phyloP scores from a whole-genome alignment of 2,888 invertebrate genomes.

The Thymelicus acteon region DNA sequence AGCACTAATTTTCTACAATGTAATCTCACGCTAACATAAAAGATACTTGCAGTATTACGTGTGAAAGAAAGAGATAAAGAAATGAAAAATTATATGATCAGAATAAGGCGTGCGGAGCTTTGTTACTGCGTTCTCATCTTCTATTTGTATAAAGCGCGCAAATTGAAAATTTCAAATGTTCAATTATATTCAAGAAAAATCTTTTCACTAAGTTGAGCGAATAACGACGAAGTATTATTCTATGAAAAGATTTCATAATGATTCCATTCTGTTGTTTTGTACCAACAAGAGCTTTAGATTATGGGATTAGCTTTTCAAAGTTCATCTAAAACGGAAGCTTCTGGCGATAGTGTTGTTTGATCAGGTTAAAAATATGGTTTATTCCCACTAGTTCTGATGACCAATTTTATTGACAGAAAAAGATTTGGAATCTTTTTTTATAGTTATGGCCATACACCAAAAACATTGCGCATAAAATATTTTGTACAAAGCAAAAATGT shows the following conservation, averaged over 20 bases:
- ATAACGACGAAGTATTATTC: conserved; percentile 33
- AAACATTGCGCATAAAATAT: too few relatives aligned
- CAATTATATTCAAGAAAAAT: conserved; percentile 34
- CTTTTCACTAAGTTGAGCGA: conserved; percentile 33
- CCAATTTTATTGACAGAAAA: too few relatives aligned
- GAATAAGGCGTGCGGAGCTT: conserved; percentile 54
- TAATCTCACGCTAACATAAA: conserved; percentile 43
- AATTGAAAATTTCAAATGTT: conserved; percentile 40
- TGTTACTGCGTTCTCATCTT: conserved; percentile 39
- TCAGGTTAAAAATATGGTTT: too few relatives aligned
- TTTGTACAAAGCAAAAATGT: too few relatives aligned
- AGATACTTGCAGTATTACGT: conserved; percentile 40
- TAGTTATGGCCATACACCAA: too few relatives aligned
- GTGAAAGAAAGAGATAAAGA: conserved; percentile 55
- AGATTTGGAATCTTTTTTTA: too few relatives aligned
- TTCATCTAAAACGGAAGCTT: background rate
- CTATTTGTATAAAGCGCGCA: conserved; percentile 39
- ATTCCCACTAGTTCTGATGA: too few relatives aligned
- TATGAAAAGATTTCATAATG: conserved; percentile 26
- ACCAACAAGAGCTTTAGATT: conserved; percentile 2
- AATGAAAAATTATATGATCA: conserved; percentile 50
- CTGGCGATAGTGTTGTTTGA: background rate
- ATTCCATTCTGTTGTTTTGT: conserved; percentile 24
- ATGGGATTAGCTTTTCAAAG: conserved; percentile 2
- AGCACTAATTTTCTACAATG: conserved; percentile 40